Evolutionary conservation across 2,113 vertebrate species (phyloP), one percentile per base, ranked within the genome.

Genomic region (Galbula dea): DNA sequence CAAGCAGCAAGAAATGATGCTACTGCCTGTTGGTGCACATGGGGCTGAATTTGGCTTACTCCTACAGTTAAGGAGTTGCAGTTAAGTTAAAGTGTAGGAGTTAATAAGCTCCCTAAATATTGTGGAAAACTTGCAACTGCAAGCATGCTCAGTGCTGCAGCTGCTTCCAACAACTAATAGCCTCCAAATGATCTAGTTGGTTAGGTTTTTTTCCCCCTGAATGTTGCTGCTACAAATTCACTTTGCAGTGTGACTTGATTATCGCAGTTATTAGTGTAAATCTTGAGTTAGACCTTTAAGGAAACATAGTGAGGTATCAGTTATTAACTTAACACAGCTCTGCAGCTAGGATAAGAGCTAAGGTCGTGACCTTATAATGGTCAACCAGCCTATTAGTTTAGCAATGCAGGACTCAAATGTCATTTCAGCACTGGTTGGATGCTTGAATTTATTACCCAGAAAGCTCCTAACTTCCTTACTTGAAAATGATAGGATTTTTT

Each of bases 311-410:
- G 88, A 68, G 84, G 90, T 90, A 86, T 92, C 94, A 86, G 89
- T 95, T 96, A 94, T 96, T 91, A 88, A 94, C 88, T 92, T 71
- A 91, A 96, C 91, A 78, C 94, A 94, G 92, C 89, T 94, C 90
- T 84, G 88, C 84, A 88, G 86, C 74, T 36, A 89, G 82, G 91
- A 82, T 94, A 77, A 96, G 77, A 97, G 96, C 75, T 81, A 88
- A 52, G 96, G 96, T 97, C 96, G 3, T 51, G 96, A 95, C 96
- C 97, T 52, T 67, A 96, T 97, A 97, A 97, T 95, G 94, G 95
- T 63, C 89, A 94, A 87, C 95, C 96, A 97, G 94, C 97, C 97
- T 97, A 94, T 95, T 97, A 97, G 96, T 96, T 98, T 96, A 97
- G 96, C 94, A 74, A 65, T 61, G 69, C 17, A 7, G 51, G 65